Evolutionary conservation across 2,888 invertebrate genomes (phyloP), one percentile per base, ranked within the genome.

Genomic region (Malthinus flaveolus): DNA sequence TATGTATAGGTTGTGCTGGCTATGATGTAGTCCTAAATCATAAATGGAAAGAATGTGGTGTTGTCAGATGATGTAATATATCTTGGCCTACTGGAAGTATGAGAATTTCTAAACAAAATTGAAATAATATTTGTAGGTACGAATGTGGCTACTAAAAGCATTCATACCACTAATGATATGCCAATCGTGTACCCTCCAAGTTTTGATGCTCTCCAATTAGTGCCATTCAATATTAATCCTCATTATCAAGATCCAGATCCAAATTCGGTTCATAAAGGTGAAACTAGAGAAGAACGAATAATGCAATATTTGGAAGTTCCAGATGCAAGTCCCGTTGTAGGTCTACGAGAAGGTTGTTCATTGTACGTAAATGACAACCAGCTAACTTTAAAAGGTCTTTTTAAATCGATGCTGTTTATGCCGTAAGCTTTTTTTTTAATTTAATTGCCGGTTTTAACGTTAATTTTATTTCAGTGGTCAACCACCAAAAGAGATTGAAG

Each of bases 81-180:
- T n/a, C n/a, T n/a, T n/a, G n/a, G n/a, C n/a, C n/a, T n/a, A n/a
- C n/a, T n/a, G n/a, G n/a, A n/a, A n/a, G n/a, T n/a, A n/a, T n/a
- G n/a, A n/a, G n/a, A n/a, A n/a, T n/a, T n/a, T n/a, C n/a, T n/a
- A n/a, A n/a, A n/a, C n/a, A n/a, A n/a, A n/a, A n/a, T 33, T 33
- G 35, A 32, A 23, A 3, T 7, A 37, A 15, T 49, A 23, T 15
- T 31, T 49, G n/a, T 49, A 75, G 75, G 75, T 42, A 90, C 91
- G 9, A 93, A 93, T 81, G 89, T 93, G 9, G 89, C 91, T 7
- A 91, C 93, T 1, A 80, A 81, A 64, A 89, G 87, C 65, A 93
- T 93, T 67, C 83, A 87, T 69, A 93, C 92, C 3, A 93, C 93
- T 45, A 93, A 93, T 80, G 93, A 93, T 73, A 93, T 93, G 93